phyloP scores from a whole-genome alignment of 2,113 vertebrate genomes.

The Pipa parva region DNA sequence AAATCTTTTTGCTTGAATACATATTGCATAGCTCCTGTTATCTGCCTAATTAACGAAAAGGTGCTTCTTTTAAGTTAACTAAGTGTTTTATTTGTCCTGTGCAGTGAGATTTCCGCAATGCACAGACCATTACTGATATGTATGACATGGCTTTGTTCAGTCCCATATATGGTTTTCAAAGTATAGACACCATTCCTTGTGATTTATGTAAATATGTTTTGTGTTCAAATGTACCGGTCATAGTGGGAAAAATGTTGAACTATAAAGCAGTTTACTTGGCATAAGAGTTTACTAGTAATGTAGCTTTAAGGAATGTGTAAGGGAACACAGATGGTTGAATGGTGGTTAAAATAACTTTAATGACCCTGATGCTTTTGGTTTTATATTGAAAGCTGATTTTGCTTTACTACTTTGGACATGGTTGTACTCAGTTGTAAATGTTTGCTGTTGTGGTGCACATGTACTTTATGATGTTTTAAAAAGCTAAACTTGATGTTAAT shows the following conservation, averaged over 20 bases:
- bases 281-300: too few species aligned
- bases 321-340: too few species aligned
- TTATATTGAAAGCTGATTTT: neutral
- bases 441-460: conserved; percentile 69
- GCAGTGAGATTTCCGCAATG: neutral
- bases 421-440: conserved; percentile 64
- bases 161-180: too few species aligned
- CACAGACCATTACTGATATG: too few species aligned
- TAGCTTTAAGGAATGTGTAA: too few species aligned
- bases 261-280: too few species aligned
- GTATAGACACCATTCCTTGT: too few species aligned
- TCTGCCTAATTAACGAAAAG: neutral
- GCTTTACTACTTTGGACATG: conserved; percentile 36
- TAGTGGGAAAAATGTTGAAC: too few species aligned
- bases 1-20: conserved; percentile 8
- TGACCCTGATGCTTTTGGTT: neutral
- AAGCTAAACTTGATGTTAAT: conserved; percentile 7
- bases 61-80: neutral
- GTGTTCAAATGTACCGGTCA: too few species aligned
- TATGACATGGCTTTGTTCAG: too few species aligned
- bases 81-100: neutral
- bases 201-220: too few species aligned
- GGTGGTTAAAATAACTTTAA: neutral
- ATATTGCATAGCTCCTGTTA: conserved; percentile 1
- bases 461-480: conserved; percentile 49